These are phyloP conservation scores for Sipha flava DNA, from an alignment of 1,140 invertebrate species.

Conservation along the genomic window DNA sequence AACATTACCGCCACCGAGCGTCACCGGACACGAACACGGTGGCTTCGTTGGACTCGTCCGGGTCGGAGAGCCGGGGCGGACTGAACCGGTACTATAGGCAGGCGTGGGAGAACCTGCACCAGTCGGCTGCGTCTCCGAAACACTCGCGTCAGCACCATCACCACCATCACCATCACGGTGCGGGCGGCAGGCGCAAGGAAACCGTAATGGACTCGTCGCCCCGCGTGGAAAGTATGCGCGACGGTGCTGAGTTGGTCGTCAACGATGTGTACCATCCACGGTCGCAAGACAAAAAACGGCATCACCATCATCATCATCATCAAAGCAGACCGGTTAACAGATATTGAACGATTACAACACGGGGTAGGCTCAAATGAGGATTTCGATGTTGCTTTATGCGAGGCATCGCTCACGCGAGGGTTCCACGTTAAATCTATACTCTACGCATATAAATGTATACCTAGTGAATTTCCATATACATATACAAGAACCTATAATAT, in stretches of 20 bases:
- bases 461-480: too few relatives aligned
- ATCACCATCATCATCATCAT: constrained; percentile 72
- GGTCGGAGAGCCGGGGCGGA: constrained; percentile 68
- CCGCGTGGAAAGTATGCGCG: constrained; percentile 62
- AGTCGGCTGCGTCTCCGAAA: constrained; percentile 59
- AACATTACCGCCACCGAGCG: constrained; percentile 74
- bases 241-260: constrained; percentile 71
- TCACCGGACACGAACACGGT: constrained; percentile 82
- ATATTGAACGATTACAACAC: not conserved
- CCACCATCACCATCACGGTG: constrained; percentile 39
- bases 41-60: constrained; percentile 74
- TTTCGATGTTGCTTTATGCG: not conserved
- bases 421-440: too few relatives aligned
- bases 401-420: not conserved
- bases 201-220: constrained; percentile 53
- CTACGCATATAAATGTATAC: too few relatives aligned
- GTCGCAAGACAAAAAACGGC: constrained; percentile 61
- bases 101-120: constrained; percentile 85
- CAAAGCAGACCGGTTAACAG: not conserved
- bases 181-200: constrained; percentile 55
- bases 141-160: constrained; percentile 36
- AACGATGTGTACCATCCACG: constrained; percentile 55
- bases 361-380: not conserved
- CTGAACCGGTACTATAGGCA: constrained; percentile 78
- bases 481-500: too few relatives aligned